phyloP scores from a whole-genome alignment of 2,113 vertebrate species.

The Lepus europaeus region DNA sequence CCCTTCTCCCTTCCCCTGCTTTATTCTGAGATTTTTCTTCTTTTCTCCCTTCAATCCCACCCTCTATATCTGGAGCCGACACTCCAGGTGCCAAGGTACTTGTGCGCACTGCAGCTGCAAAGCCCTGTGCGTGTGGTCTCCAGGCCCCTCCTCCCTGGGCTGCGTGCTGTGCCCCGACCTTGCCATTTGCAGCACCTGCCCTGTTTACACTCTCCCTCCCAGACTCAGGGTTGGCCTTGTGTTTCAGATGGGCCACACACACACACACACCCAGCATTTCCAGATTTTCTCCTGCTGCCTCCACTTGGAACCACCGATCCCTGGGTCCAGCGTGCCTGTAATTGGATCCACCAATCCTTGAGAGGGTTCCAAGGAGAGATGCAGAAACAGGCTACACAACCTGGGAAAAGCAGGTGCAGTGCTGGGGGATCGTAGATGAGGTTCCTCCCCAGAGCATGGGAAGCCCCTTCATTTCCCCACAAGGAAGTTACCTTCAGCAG shows the following conservation, averaged over 20 bases:
- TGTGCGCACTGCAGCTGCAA: neutral
- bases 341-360: neutral
- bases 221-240: neutral
- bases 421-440: neutral
- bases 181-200: neutral
- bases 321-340: neutral
- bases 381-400: neutral
- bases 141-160: neutral
- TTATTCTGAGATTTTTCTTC: neutral
- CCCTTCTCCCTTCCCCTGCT: accelerated
- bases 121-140: neutral
- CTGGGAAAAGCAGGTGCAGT: neutral
- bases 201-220: neutral
- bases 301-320: too few species aligned
- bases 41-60: neutral
- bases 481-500: neutral
- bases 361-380: neutral
- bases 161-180: neutral
- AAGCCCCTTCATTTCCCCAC: neutral
- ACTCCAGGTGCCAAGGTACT: neutral
- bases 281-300: neutral
- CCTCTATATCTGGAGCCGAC: neutral
- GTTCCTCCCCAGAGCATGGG: neutral
- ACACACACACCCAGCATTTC: neutral
- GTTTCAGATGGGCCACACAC: neutral